These are phyloP conservation scores for Misgurnus mizolepis DNA, from an alignment of 2,113 vertebrate genomes.

Conservation along the genomic window DNA sequence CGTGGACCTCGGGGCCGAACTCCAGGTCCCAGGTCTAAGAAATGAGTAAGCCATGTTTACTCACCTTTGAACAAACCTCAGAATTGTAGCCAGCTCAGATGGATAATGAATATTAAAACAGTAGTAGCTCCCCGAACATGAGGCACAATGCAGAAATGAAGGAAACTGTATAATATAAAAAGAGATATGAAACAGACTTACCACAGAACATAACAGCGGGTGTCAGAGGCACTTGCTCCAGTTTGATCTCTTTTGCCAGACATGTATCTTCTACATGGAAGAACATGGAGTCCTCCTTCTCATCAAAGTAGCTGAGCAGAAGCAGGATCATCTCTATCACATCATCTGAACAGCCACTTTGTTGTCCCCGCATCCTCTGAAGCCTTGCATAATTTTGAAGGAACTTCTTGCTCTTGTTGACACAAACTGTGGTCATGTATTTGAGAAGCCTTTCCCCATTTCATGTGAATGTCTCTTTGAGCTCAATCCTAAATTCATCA, in stretches of 20 bases:
- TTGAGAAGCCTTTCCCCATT: slow-evolving; percentile 25
- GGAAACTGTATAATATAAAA: neutral
- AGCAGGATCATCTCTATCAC: slow-evolving; percentile 17
- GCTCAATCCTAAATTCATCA: slow-evolving; percentile 21
- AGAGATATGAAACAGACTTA: neutral
- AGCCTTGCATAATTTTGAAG: slow-evolving; percentile 25
- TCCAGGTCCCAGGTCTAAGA: too few species aligned
- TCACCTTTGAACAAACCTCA: neutral
- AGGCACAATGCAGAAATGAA: neutral
- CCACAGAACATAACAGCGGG: slow-evolving; percentile 1
- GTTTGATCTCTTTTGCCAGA: slow-evolving; percentile 19
- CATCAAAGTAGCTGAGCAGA: slow-evolving; percentile 25
- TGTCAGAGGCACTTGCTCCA: slow-evolving; percentile 13
- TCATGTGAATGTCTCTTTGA: slow-evolving; percentile 22
- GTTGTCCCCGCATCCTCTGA: slow-evolving; percentile 13
- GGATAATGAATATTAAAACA: neutral
- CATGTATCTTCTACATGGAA: slow-evolving; percentile 33
- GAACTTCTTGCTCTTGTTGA: slow-evolving; percentile 31
- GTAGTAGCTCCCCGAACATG: neutral
- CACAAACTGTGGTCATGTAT: slow-evolving; percentile 23
- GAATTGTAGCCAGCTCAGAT: neutral
- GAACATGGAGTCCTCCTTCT: slow-evolving; percentile 25
- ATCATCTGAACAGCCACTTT: slow-evolving; percentile 17
- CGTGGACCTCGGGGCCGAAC: too few species aligned
- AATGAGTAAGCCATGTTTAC: neutral